These are phyloP conservation scores for Melanogrammus aeglefinus DNA, from an alignment of 2,797 vertebrate genomes.

Conservation along the genomic window DNA sequence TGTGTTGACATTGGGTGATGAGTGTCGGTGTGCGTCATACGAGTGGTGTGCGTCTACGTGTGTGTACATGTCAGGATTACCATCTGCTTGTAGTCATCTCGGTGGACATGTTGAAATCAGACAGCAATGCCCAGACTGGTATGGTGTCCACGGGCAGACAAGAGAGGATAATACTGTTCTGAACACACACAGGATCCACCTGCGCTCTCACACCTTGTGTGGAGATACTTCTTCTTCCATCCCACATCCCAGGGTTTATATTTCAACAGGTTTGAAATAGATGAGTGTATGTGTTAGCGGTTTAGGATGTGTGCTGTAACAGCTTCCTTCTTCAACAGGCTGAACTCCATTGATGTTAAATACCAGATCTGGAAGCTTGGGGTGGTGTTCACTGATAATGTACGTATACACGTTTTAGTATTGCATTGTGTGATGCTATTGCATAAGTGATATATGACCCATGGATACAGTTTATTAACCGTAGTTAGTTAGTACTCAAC, in stretches of 20 bases:
- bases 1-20: too few relatives aligned
- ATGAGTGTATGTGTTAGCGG: not conserved
- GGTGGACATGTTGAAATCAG: not conserved
- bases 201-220: not conserved
- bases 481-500: too few relatives aligned
- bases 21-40: not conserved
- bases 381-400: slow-evolving; percentile 96
- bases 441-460: too few relatives aligned
- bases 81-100: not conserved
- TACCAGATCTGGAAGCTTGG: slow-evolving; percentile 99
- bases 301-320: not conserved
- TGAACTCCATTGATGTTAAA: slow-evolving; percentile 93
- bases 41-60: not conserved
- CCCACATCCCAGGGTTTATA: not conserved
- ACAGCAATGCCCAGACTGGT: not conserved
- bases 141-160: not conserved
- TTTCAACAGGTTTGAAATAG: not conserved
- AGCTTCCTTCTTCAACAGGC: slow-evolving; percentile 59
- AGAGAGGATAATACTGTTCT: not conserved
- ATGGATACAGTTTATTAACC: not conserved
- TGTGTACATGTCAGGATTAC: not conserved
- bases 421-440: not conserved
- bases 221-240: not conserved
- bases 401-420: slow-evolving; percentile 62
- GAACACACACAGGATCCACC: not conserved